Evolutionary conservation across 92 coral and sea anemone genomes (phyloP).

Genomic region (Muricea muricata): DNA sequence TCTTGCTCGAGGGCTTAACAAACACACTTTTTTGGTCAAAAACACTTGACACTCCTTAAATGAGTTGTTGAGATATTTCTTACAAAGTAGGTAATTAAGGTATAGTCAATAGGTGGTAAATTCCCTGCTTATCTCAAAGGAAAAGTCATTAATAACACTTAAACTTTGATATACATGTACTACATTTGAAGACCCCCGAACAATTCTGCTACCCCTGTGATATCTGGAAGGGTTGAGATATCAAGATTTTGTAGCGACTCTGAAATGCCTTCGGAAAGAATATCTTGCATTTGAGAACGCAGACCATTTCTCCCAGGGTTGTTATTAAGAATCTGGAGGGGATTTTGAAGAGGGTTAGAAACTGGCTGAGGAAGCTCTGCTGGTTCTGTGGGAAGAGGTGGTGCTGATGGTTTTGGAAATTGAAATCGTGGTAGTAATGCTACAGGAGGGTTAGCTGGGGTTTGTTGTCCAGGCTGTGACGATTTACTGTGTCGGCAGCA

Average conservation of each 20-base stretch:
- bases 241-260: not conserved
- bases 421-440: not conserved
- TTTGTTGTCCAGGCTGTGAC: not conserved
- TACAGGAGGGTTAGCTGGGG: too few species aligned
- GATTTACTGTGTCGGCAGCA: not conserved
- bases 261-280: not conserved
- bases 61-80: not conserved
- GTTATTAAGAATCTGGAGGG: too few species aligned
- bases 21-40: too few species aligned
- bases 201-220: not conserved
- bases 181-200: not conserved
- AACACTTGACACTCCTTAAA: not conserved
- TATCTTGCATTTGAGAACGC: not conserved
- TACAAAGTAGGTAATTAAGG: not conserved
- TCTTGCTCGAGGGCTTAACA: not conserved
- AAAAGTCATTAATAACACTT: too few species aligned
- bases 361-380: not conserved
- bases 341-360: not conserved
- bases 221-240: not conserved
- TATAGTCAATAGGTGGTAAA: too few species aligned
- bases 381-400: not conserved
- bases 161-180: not conserved
- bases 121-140: too few species aligned
- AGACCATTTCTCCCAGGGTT: not conserved
- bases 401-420: not conserved